Evolutionary conservation across 2,888 invertebrate genomes (phyloP).

Genomic region (Ormyrus labotus): DNA sequence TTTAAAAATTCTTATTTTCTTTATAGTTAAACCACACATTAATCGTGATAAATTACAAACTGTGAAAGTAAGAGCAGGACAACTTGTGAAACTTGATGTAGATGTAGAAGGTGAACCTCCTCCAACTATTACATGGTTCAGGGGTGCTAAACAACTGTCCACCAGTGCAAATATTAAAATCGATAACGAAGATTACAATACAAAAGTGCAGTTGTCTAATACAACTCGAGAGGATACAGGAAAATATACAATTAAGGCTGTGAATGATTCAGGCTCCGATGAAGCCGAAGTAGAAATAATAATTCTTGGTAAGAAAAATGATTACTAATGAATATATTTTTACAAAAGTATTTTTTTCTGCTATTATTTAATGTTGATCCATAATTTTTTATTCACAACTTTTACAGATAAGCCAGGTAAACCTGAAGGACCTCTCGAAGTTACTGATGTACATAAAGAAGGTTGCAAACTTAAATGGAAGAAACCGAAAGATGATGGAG

Average conservation of each 20-base stretch:
- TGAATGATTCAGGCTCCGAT: conserved; percentile 95
- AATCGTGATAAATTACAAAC: conserved; percentile 95
- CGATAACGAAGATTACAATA: conserved; percentile 94
- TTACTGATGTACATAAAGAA: conserved; percentile 93
- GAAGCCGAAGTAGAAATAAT: conserved; percentile 95
- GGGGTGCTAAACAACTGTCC: conserved; percentile 82
- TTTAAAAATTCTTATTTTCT: conserved; percentile 16
- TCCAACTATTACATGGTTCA: conserved; percentile 91
- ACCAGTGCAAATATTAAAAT: conserved; percentile 84
- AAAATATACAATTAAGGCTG: conserved; percentile 92
- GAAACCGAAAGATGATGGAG: conserved; percentile 97
- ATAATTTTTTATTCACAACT: background rate
- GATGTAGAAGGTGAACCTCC: conserved; percentile 98
- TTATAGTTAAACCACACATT: conserved; percentile 93
- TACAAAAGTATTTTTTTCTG: no score
- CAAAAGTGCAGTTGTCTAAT: conserved; percentile 88
- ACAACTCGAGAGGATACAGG: conserved; percentile 92
- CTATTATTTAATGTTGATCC: background rate
- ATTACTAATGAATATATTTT: no score
- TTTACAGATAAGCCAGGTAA: conserved; percentile 86
- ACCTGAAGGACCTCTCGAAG: conserved; percentile 94
- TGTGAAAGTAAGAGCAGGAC: conserved; percentile 92
- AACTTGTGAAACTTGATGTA: conserved; percentile 92
- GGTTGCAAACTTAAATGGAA: conserved; percentile 96
- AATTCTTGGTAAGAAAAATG: conserved; percentile 81